Percentiles rank a stretch among this genome's conserved stretches.
phyloP scores from a whole-genome alignment of 2,888 invertebrate genomes.

The Odontocolon sp. region DNA sequence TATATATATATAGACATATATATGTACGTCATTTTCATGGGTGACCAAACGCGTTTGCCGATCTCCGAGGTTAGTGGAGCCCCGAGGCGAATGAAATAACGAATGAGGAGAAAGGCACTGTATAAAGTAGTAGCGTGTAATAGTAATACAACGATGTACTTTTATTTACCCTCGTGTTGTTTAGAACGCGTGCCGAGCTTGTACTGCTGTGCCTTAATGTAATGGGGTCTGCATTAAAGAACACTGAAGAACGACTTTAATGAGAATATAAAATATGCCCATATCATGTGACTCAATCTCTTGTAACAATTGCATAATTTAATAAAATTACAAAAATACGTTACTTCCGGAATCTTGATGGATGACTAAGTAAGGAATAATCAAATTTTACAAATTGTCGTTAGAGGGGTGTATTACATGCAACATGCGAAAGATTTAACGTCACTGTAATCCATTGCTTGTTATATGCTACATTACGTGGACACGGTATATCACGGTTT shows the following conservation, averaged over 20 bases:
- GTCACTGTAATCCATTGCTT: too few relatives aligned
- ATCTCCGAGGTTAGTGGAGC: conserved; percentile 6
- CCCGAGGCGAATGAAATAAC: conserved; percentile 19
- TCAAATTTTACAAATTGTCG: too few relatives aligned
- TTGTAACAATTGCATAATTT: neutral
- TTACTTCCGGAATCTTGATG: neutral
- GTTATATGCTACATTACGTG: neutral
- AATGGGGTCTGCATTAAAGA: too few relatives aligned
- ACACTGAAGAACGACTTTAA: too few relatives aligned
- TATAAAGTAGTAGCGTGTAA: neutral
- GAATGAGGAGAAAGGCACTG: neutral
- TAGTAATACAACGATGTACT: too few relatives aligned
- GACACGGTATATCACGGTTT: neutral
- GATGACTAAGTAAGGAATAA: neutral
- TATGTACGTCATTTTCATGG: conserved; percentile 26
- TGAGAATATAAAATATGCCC: too few relatives aligned
- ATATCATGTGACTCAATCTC: neutral
- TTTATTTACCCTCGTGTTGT: too few relatives aligned
- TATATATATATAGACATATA: conserved; percentile 12
- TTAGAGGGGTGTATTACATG: too few relatives aligned
- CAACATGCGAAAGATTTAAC: too few relatives aligned
- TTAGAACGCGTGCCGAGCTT: too few relatives aligned
- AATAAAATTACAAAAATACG: neutral
- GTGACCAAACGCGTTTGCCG: conserved; percentile 21
- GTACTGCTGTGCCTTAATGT: too few relatives aligned